Conservation (phyloP, 2,888 invertebrate genomes). For the Artemia sinica region DNA sequence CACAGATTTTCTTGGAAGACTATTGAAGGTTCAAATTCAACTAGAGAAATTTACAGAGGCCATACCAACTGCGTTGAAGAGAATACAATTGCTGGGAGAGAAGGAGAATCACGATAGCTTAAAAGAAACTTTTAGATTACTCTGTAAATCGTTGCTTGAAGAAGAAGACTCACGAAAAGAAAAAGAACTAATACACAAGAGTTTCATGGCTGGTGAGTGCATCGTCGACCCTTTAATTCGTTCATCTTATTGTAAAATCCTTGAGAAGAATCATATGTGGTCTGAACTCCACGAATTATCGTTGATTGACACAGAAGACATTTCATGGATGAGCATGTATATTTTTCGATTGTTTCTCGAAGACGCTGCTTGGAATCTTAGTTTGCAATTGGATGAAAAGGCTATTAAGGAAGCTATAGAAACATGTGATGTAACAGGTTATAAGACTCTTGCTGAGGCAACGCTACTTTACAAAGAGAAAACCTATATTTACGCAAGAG, state of each 20-base stretch:
- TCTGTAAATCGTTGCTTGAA: background rate
- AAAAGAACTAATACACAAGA: background rate
- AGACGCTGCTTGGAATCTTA: constrained; percentile 7
- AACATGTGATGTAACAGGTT: background rate
- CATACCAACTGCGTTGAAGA: background rate
- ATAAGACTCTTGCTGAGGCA: no score
- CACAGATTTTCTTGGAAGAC: constrained; percentile 3
- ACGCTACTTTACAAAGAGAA: no score
- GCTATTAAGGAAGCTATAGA: background rate
- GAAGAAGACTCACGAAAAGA: background rate
- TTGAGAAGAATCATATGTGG: background rate
- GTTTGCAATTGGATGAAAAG: background rate
- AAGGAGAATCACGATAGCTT: background rate
- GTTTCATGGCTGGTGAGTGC: background rate
- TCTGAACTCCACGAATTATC: background rate
- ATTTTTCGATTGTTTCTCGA: background rate
- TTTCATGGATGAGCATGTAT: background rate
- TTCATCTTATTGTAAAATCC: background rate
- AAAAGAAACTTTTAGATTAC: background rate
- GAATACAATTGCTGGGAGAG: background rate
- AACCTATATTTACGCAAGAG: background rate
- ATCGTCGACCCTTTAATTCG: background rate
- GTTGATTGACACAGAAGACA: background rate
- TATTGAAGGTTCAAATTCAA: background rate
- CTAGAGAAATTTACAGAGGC: background rate